Base-by-base conservation (phyloP, 2,888 invertebrate species). In the Incurvaria masculella region DNA sequence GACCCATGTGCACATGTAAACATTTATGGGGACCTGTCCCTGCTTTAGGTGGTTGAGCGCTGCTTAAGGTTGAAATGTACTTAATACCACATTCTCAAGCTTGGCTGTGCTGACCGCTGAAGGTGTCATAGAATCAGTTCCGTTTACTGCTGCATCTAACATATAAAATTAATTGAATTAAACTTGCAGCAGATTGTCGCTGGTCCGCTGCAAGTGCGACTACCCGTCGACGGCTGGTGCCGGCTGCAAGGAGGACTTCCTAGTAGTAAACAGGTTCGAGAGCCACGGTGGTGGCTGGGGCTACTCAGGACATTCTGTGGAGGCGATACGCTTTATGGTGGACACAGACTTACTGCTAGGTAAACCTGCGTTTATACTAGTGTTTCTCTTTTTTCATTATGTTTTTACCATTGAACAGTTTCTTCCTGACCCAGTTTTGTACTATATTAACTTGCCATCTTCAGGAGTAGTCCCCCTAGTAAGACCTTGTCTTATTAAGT, bases 221-320 rank as follows among this genome's bases (percentile, higher is more conserved):
- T 61, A 52, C 14, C 53, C 61, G 4, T 49, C 61, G 0, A 62
- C 67, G 0, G 68, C 71, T 0, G 57, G 64, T 4, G 58, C 59
- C 2, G 65, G 69, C 0, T 83, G 84, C 21, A 85, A 89, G 55
- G 92, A 93, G 60, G 94, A 94, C 65, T 94, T 86, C 63, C 82
- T 84, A 44, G 83, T 86, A 2, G 91, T 96, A 17, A 93, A 89
- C 63, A 82, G 97, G 54, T 97, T 97, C 68, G 95, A 95, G 66
- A 92, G 91, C 68, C 92, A 94, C 61, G 97, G 97, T 2, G 97
- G 97, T 21, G 97, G 97, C 4, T 98, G 98, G 98, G 97, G 97
- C 2, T 98, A 98, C 69, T 94, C 96, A 1, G 95, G 93, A 0
- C 95, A 97, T 64, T 96, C 96, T 2, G 88, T 97, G 20, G 98